Evolutionary conservation across 2,888 invertebrate genomes (phyloP), one percentile per base, ranked within the genome.

Genomic region (Cataglyphis altisquamis): DNA sequence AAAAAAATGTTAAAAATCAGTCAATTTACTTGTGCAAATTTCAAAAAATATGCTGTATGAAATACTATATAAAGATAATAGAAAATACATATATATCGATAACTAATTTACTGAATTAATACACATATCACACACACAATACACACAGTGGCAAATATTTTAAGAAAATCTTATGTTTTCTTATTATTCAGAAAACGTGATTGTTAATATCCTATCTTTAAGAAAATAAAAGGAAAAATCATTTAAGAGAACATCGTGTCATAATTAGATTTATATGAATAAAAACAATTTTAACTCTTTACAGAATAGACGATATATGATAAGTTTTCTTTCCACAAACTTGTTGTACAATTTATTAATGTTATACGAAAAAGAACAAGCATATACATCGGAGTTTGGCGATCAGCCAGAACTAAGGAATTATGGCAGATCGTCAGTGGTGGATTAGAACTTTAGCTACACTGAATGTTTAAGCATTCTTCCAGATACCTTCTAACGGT

Each of bases 331-430:
- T 72, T 29, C 2, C 21, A 45, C 21, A 18, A 78, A 78, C 60
- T 78, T 78, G 45, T 78, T 78, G 45, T 60, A 70, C 41, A 45
- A 78, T 78, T 78, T 78, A 78, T 78, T 78, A 72, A 72, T 60
- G 21, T 39, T 57, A 36, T 36, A 45, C 72, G 18, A 21, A 60
- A 72, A 70, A 72, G 25, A 1, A 78, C 12, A 70, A 60, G 72
- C 12, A 48, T 66, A 48, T 45, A 64, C 10, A 60, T 72, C 57
- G 45, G 21, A 18, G 5, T 12, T 25, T 78, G 72, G 72, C 78
- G 1, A 78, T 78, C 32, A 18, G 78, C 78, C 78, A 78, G 32
- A 45, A 39, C 25, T 32, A 32, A 36, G 39, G 39, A 25, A 66
- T 6, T 68, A n/a, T 45, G 45, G 8, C 18, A 70, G 60, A 78